Evolutionary conservation across 1,140 invertebrate genomes (phyloP), one percentile per base, ranked within the genome.

Genomic region (Polypedilum pembai): DNA sequence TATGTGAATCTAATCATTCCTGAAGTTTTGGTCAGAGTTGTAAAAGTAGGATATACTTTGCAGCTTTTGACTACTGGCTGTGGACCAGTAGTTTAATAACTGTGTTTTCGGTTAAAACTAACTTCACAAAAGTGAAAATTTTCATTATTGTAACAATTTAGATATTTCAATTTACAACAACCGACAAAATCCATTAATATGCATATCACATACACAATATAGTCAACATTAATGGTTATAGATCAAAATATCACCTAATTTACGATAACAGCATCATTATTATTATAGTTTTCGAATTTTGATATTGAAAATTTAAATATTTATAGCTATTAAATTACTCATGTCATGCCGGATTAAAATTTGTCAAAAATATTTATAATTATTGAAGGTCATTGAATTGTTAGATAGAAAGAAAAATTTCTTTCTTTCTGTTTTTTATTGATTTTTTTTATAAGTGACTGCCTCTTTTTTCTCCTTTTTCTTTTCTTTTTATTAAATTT

Each of bases 401-500:
- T 45, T 1, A 3, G 15, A n/a, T 12, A 15, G 45, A 1, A n/a
- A n/a, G 12, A n/a, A 4, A 4, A 56, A 3, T 8, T 3, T 56
- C 15, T n/a, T 56, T n/a, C 45, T n/a, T 56, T 56, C 45, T 56
- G 45, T 12, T 56, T 56, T 56, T 56, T 56, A 56, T 56, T 56
- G 45, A 56, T 56, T 56, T 56, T 56, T 56, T 56, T 56, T 56
- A 56, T 56, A 56, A 56, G 45, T 56, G 45, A 56, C 45, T 56
- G 45, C 45, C 45, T 56, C 45, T 56, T 56, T 56, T 56, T 45
- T 15, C 15, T 45, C 8, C 2, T 10, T 10, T 10, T 15, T 10
- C 5, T 56, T 12, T 56, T 56, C n/a, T 56, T 56, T 56, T 56
- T 56, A n/a, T n/a, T 56, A 56, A 56, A 56, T 56, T 56, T 56